phyloP scores from a whole-genome alignment of 2,888 invertebrate species.

The Lochmaea capreae region DNA sequence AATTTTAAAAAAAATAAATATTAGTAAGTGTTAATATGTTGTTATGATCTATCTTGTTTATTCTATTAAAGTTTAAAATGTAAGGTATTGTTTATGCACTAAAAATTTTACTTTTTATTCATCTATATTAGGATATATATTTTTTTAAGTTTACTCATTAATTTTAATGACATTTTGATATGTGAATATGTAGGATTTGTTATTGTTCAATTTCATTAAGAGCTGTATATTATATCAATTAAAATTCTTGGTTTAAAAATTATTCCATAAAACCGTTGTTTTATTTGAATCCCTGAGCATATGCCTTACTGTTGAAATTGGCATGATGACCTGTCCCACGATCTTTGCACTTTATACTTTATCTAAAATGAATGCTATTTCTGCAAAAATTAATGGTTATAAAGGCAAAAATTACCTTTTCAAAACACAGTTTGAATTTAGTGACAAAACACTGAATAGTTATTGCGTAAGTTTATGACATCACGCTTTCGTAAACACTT shows the following conservation, averaged over 20 bases:
- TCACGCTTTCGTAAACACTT: no score
- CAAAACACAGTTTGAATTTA: no score
- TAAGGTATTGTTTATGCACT: conserved; percentile 62
- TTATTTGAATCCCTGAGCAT: not conserved
- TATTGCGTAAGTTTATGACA: no score
- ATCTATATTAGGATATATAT: conserved; percentile 47
- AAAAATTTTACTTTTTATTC: conserved; percentile 56
- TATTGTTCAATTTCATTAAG: conserved; percentile 61
- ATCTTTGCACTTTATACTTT: not conserved
- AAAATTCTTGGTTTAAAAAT: conserved; percentile 33
- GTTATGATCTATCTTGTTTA: conserved; percentile 64
- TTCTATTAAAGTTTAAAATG: conserved; percentile 63
- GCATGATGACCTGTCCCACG: not conserved
- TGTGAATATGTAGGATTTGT: conserved; percentile 62
- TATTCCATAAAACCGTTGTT: conserved; percentile 7
- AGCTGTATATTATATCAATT: conserved; percentile 57
- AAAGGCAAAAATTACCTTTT: no score
- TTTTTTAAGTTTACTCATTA: conserved; percentile 57
- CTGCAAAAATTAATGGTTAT: no score
- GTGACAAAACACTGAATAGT: no score
- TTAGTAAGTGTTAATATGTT: conserved; percentile 63
- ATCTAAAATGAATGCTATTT: no score
- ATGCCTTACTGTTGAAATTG: no score
- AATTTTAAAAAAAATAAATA: conserved; percentile 43
- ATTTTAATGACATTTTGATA: conserved; percentile 61